Base-by-base conservation (phyloP, 1,140 invertebrate genomes). In the Pseudomyrmex gracilis region DNA sequence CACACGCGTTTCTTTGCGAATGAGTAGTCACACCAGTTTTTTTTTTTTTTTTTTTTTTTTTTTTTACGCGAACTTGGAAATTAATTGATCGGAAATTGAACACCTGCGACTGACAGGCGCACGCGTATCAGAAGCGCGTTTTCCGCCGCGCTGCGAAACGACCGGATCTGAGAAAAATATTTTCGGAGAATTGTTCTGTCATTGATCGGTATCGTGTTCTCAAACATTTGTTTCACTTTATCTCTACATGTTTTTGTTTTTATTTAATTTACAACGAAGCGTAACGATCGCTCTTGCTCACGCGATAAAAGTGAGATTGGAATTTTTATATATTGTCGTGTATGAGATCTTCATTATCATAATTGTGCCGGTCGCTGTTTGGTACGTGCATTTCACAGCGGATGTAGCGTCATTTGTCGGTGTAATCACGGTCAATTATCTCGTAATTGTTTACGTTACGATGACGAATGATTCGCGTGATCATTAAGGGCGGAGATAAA, bases 361-460 rank as follows among this genome's bases (percentile, higher is more conserved):
- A 80, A 24, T 68, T 34, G 20, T 34, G 61, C 24, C 51, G 63
- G 49, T 45, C 51, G 74, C 34, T 55, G 68, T 68, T 43, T 68
- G 13, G 22, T n/a, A 58, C 20, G 13, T 45, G 76, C 66, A 8
- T 70, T 58, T 70, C 34, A 43, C 20, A 80, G 20, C 76, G 66
- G 66, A 80, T 17, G 66, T 49, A 78, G 2, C 34, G 12, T 78
- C 20, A 78, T 66, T 68, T 53, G 53, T 49, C 53, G 34, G 43
- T 58, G 58, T 70, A 80, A 70, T 80, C n/a, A 60, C 12, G 43
- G 51, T 49, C 70, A 80, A 80, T 78, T 78, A 70, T 70, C 76
- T 78, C 53, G 66, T 58, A 80, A 34, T 80, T 80, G 58, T 58
- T 70, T 58, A 80, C 12, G 22, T 7, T 70, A 20, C 58, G 66